These are phyloP conservation scores for Synergus japonicus DNA, from an alignment of 2,888 invertebrate genomes.

Conservation along the genomic window DNA sequence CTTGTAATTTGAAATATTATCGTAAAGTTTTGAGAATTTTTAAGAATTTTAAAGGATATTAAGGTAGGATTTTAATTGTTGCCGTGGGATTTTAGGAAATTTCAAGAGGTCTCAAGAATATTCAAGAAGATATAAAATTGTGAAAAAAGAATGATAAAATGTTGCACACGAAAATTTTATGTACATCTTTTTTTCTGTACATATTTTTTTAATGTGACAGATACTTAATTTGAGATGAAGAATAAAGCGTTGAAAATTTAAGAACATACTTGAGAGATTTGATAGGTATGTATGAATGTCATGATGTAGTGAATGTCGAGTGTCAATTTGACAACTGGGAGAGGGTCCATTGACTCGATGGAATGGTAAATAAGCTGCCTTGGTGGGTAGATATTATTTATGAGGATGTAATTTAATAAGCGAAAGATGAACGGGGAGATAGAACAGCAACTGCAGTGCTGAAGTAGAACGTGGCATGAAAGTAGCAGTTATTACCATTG, in stretches of 20 bases:
- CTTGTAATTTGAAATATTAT: too few relatives aligned
- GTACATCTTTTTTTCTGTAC: too few relatives aligned
- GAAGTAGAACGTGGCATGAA: constrained; percentile 72
- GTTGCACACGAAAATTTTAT: too few relatives aligned
- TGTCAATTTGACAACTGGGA: constrained; percentile 49
- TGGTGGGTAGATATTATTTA: constrained; percentile 72
- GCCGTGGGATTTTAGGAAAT: too few relatives aligned
- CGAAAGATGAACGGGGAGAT: constrained; percentile 71
- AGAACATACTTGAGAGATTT: not conserved
- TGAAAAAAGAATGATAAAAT: too few relatives aligned
- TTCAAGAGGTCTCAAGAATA: too few relatives aligned
- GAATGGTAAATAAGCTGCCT: constrained; percentile 66
- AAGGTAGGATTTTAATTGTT: too few relatives aligned
- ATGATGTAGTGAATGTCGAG: constrained; percentile 47
- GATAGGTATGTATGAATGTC: not conserved
- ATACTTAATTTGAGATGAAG: too few relatives aligned
- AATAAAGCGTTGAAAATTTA: not conserved
- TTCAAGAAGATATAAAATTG: too few relatives aligned
- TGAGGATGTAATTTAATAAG: constrained; percentile 76
- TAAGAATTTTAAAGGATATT: too few relatives aligned
- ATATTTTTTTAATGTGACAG: too few relatives aligned
- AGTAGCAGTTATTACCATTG: constrained; percentile 66
- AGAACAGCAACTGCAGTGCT: constrained; percentile 56
- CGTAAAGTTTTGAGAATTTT: too few relatives aligned
- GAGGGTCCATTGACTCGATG: constrained; percentile 49